phyloP scores from a whole-genome alignment of 2,888 invertebrate species.

The Dryobota labecula region DNA sequence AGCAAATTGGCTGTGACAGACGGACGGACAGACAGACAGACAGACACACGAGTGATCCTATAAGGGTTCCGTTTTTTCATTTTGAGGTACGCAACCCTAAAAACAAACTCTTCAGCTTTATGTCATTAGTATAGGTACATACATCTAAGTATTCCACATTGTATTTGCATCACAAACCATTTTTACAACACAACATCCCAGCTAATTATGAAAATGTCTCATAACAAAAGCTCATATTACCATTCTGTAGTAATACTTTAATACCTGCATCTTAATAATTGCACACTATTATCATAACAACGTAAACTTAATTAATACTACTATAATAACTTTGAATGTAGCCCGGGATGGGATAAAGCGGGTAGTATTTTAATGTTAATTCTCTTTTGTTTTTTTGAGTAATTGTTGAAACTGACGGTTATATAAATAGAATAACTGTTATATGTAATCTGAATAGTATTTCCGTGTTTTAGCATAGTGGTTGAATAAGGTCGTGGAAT shows the following conservation, averaged over 20 bases:
- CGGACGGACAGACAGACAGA: too few species aligned
- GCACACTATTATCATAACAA: constrained; percentile 51
- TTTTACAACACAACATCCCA: constrained; percentile 8
- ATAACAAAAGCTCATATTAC: constrained; percentile 23
- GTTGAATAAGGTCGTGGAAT: too few species aligned
- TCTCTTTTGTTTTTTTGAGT: neutral
- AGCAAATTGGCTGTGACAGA: too few species aligned
- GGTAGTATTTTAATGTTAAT: neutral
- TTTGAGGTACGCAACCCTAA: too few species aligned
- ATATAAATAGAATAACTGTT: too few species aligned
- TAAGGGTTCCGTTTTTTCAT: too few species aligned
- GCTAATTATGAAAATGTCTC: constrained; percentile 25
- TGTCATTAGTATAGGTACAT: neutral
- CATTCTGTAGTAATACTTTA: constrained; percentile 17
- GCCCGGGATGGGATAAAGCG: neutral
- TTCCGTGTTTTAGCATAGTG: too few species aligned
- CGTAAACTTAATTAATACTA: constrained; percentile 46
- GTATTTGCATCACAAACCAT: constrained; percentile 35
- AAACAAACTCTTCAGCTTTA: neutral
- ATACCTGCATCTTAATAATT: constrained; percentile 43
- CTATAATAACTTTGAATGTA: constrained; percentile 27
- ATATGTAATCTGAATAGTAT: too few species aligned
- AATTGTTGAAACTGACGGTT: neutral
- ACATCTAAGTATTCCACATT: neutral
- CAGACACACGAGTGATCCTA: too few species aligned